Evolutionary conservation across 2,888 invertebrate genomes (phyloP).

Genomic region (Allacma fusca): DNA sequence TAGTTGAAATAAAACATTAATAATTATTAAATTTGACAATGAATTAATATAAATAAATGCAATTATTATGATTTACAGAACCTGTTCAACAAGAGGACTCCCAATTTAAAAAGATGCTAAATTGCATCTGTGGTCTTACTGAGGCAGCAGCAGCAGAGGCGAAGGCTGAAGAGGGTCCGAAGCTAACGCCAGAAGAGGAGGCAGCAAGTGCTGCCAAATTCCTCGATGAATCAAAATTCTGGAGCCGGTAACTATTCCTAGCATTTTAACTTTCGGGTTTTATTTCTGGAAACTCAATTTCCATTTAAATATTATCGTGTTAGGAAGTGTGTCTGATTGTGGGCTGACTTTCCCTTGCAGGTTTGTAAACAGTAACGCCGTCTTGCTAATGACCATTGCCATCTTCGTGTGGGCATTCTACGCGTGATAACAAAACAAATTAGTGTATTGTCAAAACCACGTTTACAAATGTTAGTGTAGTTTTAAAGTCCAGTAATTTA

Average conservation of each 20-base stretch:
- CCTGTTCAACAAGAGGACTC: not conserved
- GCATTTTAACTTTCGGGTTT: too few species aligned
- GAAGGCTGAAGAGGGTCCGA: slow-evolving; percentile 46
- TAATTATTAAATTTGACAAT: too few species aligned
- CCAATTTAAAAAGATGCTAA: slow-evolving; percentile 45
- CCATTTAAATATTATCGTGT: too few species aligned
- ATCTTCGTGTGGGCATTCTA: slow-evolving; percentile 61
- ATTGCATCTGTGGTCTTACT: slow-evolving; percentile 58
- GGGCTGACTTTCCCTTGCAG: too few species aligned
- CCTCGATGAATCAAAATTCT: slow-evolving; percentile 63
- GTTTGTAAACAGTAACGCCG: slow-evolving; percentile 61
- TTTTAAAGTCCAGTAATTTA: too few species aligned
- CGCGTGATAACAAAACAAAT: slow-evolving; percentile 38
- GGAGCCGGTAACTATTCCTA: slow-evolving; percentile 59
- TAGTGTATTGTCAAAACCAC: too few species aligned
- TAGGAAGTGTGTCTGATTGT: too few species aligned
- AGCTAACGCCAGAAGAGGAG: slow-evolving; percentile 61
- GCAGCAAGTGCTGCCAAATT: slow-evolving; percentile 61
- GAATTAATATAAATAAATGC: too few species aligned
- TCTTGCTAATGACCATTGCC: slow-evolving; percentile 59
- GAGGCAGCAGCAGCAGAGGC: not conserved
- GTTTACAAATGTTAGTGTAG: not conserved
- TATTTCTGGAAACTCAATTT: too few species aligned
- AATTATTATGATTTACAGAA: too few species aligned
- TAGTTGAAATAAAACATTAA: too few species aligned